These are phyloP conservation scores for Megalonaias nervosa DNA, from an alignment of 1,140 invertebrate species.

Conservation along the genomic window DNA sequence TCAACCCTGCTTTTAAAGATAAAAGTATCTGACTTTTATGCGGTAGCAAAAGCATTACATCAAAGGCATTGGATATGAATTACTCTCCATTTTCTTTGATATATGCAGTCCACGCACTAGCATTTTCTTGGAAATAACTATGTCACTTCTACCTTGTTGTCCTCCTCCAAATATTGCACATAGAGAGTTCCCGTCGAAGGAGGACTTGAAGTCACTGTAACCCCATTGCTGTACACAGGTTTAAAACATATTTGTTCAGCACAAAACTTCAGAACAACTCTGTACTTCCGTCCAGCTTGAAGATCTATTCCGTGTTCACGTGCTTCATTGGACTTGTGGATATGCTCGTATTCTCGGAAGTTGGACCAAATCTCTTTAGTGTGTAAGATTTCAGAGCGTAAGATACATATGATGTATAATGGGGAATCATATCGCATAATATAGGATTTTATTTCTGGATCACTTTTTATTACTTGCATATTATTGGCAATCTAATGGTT, in stretches of 20 bases:
- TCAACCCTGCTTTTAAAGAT: too few relatives aligned
- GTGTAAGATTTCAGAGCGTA: too few relatives aligned
- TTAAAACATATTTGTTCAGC: conserved; percentile 24
- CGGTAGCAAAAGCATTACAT: too few relatives aligned
- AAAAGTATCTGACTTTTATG: too few relatives aligned
- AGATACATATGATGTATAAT: background rate
- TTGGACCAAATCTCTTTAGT: conserved; percentile 25
- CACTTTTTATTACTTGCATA: too few relatives aligned
- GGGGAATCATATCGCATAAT: background rate
- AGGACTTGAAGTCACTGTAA: conserved; percentile 23
- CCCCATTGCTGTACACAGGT: conserved; percentile 35
- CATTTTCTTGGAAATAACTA: too few relatives aligned
- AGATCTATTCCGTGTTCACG: conserved; percentile 1
- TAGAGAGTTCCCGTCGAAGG: conserved; percentile 11
- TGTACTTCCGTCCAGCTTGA: conserved; percentile 20
- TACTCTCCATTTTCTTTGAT: too few relatives aligned
- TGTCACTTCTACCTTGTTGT: background rate
- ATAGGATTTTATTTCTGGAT: background rate
- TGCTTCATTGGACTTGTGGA: conserved; percentile 6
- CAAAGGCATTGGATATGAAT: too few relatives aligned
- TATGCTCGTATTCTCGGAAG: conserved; percentile 17
- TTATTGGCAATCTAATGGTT: too few relatives aligned
- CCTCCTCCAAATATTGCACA: background rate
- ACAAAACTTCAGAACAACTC: conserved; percentile 32
- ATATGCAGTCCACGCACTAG: too few relatives aligned